Evolutionary conservation across 2,797 vertebrate species (phyloP), one percentile per base, ranked within the genome.

Genomic region (Eidolon dupreanum): DNA sequence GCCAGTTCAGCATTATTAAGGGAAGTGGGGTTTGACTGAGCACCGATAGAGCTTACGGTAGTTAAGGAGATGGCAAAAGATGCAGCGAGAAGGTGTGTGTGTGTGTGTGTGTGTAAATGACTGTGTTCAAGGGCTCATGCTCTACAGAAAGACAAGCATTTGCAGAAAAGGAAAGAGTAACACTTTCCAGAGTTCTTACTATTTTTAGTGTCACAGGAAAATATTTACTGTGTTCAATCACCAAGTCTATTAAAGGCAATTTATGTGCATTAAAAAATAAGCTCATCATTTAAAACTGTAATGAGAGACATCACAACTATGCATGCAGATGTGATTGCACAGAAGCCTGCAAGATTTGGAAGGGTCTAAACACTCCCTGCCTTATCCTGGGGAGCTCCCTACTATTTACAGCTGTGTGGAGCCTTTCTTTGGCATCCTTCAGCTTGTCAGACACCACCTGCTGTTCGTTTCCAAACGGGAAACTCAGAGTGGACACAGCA

Each of bases 161-260:
- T 49, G 6, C 83, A 85, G 31, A 77, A 86, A 63, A 86, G 41
- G 61, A 68, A 92, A 79, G 59, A 93, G 86, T 75, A 83, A 78
- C 0, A 17, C 24, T 93, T 43, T 90, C 70, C 51, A 92, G 84
- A 85, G 71, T 43, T 59, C 90, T 88, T 88, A 28, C 91, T 97
- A 95, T 94, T 96, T 97, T 96, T 92, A 96, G 96, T 63, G 19
- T 19, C 81, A 71, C 82, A 71, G 94, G 92, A 93, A 98, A 97
- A 97, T 97, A 98, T 97, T 98, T 96, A 97, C 97, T 96, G 79
- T 96, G 73, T 90, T 96, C 95, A 95, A 96, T 97, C 97, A 96
- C 82, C 73, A 79, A 82, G 81, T 94, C 93, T 90, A 95, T 86
- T 96, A 92, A 97, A 71, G 73, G 85, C 94, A 95, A 97, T 94